phyloP scores from a whole-genome alignment of 2,888 invertebrate genomes.

The Camponotus fellah region DNA sequence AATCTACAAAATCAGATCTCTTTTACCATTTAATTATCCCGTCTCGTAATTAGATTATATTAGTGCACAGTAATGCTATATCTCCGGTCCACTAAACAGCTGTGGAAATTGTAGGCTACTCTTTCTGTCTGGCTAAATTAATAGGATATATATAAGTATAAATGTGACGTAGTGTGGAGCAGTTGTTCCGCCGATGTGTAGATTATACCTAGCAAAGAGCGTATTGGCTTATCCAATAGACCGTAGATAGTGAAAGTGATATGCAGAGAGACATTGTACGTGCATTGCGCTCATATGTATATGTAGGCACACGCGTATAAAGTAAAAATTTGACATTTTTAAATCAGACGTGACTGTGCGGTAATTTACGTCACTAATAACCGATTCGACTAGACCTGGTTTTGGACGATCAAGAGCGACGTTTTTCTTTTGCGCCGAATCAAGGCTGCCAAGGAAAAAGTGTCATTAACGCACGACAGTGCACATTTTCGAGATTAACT shows the following conservation, averaged over 20 bases:
- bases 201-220: conserved; percentile 13
- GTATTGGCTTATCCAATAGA: conserved; percentile 58
- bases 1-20: background rate
- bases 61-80: conserved; percentile 3
- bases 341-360: conserved; percentile 59
- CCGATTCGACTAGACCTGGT: background rate
- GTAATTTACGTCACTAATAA: conserved; percentile 38
- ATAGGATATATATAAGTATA: background rate
- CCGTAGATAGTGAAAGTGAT: conserved; percentile 76
- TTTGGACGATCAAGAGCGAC: conserved; percentile 23
- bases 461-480: conserved; percentile 23
- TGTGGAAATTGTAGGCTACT: background rate
- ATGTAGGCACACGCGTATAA: conserved; percentile 5
- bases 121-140: conserved; percentile 14
- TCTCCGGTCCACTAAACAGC: background rate
- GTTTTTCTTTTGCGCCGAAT: background rate
- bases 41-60: conserved; percentile 1
- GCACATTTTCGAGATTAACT: conserved; percentile 29
- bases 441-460: conserved; percentile 26
- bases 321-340: conserved; percentile 72
- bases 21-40: background rate
- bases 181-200: background rate
- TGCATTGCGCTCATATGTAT: background rate
- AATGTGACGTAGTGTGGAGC: background rate
- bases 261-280: conserved; percentile 58